Percentiles rank a stretch among this genome's conserved stretches.
These are phyloP conservation scores for Oceanites oceanicus DNA, from an alignment of 2,113 vertebrate genomes.

Conservation along the genomic window DNA sequence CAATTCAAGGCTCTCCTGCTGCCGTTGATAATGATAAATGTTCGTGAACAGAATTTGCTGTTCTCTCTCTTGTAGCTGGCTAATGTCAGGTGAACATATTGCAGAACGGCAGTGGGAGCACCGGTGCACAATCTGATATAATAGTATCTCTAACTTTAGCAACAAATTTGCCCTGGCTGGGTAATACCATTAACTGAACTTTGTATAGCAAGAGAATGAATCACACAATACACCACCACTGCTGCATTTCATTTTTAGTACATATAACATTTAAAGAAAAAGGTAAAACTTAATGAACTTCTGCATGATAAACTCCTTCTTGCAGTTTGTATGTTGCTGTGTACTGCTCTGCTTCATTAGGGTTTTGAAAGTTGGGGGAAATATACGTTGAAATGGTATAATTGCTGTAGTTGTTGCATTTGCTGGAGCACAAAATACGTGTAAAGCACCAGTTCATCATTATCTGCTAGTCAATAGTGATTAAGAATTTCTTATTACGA, in stretches of 20 bases:
- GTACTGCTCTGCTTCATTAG: background rate
- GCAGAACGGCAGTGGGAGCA: background rate
- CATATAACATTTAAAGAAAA: background rate
- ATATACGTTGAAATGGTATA: background rate
- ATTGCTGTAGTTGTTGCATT: background rate
- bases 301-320: background rate
- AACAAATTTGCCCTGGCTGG: background rate
- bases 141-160: background rate
- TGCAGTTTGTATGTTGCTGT: background rate
- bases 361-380: background rate
- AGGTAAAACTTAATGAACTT: background rate
- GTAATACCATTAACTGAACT: background rate
- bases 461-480: background rate
- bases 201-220: background rate
- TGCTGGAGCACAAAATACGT: background rate
- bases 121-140: background rate
- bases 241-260: background rate
- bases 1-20: conserved; percentile 68
- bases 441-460: background rate
- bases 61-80: background rate
- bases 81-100: background rate
- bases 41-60: fast-evolving
- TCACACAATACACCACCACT: background rate
- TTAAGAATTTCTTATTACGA: background rate
- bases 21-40: conserved; percentile 3